Evolutionary conservation across 2,113 vertebrate species (phyloP).

Genomic region (Epinephelus cyanopodus): DNA sequence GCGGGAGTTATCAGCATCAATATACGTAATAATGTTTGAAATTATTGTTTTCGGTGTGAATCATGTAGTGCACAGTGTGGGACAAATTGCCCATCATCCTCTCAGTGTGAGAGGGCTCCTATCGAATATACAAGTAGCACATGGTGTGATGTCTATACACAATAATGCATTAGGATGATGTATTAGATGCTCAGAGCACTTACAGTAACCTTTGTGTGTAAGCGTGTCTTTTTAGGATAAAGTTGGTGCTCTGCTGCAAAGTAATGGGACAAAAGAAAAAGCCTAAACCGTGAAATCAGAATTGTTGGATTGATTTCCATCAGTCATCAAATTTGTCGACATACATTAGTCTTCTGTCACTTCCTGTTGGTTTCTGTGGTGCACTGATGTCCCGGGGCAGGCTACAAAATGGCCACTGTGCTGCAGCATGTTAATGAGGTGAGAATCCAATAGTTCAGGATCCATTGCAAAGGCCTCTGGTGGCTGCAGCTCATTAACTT

Average conservation of each 20-base stretch:
- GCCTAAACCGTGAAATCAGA: constrained; percentile 3
- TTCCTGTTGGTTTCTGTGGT: constrained; percentile 32
- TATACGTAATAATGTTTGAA: too few relatives aligned
- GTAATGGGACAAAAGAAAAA: not conserved
- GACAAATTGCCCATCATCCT: not conserved
- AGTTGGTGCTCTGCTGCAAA: not conserved
- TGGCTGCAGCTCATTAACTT: constrained; percentile 34
- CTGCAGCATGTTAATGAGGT: constrained; percentile 56
- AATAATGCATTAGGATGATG: not conserved
- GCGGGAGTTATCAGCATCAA: too few relatives aligned
- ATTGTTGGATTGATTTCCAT: constrained; percentile 41
- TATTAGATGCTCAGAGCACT: not conserved
- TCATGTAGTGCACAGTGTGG: not conserved
- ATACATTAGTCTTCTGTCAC: constrained; percentile 48
- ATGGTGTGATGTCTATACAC: constrained; percentile 1
- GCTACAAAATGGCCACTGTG: constrained; percentile 12
- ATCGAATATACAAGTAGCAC: not conserved
- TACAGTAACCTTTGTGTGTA: not conserved
- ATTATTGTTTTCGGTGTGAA: too few relatives aligned
- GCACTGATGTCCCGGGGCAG: not conserved
- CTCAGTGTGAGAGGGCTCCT: not conserved
- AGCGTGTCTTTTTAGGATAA: not conserved
- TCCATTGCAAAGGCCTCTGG: constrained; percentile 29
- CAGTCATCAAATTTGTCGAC: constrained; percentile 27
- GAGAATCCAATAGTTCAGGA: constrained; percentile 52